Conservation (phyloP, 2,797 vertebrate genomes). For the Bovichtus diacanthus region DNA sequence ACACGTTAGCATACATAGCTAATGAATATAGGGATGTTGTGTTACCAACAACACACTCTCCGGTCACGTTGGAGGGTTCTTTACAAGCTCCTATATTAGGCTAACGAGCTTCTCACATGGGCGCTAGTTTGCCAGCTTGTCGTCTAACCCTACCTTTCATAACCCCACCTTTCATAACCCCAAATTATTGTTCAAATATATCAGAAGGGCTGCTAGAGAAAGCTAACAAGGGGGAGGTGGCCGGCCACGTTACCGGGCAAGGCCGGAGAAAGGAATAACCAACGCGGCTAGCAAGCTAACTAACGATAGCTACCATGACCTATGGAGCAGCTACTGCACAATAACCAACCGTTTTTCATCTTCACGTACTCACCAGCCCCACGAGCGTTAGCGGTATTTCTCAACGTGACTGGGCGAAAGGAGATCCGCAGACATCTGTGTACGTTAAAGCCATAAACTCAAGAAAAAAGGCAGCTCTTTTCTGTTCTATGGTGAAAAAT, state of each 20-base stretch:
- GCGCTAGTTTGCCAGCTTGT: background rate
- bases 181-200: background rate
- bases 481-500: slow-evolving; percentile 38
- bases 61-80: background rate
- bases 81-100: background rate
- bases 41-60: background rate
- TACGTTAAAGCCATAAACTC: background rate
- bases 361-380: slow-evolving; percentile 37
- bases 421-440: slow-evolving; percentile 30
- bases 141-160: fast-evolving
- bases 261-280: slow-evolving; percentile 44
- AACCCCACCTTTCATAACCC: background rate
- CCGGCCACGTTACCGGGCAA: slow-evolving; percentile 35
- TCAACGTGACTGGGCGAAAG: background rate
- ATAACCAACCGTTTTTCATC: background rate
- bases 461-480: slow-evolving; percentile 1
- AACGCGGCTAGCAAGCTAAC: slow-evolving; percentile 11
- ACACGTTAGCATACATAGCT: background rate
- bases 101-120: background rate
- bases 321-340: slow-evolving; percentile 28
- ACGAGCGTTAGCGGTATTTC: background rate
- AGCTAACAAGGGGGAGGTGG: slow-evolving; percentile 42
- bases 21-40: background rate
- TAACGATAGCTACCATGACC: slow-evolving; percentile 18
- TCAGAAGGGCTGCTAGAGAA: background rate